Evolutionary conservation across 2,113 vertebrate genomes (phyloP).

Genomic region (Uria aalge): DNA sequence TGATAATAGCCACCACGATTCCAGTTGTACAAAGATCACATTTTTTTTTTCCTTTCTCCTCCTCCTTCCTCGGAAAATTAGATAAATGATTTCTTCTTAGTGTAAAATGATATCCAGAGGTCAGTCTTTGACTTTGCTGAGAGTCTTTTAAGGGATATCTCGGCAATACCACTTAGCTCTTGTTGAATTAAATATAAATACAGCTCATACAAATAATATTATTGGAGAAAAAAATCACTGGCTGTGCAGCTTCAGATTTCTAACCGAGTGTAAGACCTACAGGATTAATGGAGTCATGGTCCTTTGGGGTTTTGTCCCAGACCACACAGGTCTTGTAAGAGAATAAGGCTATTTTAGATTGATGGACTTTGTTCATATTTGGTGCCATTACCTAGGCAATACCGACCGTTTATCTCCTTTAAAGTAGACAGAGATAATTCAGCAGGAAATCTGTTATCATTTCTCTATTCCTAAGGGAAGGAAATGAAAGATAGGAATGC

Average conservation of each 20-base stretch:
- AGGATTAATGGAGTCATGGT: conserved; percentile 39
- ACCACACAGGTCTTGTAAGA: conserved; percentile 30
- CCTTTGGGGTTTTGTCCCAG: conserved; percentile 18
- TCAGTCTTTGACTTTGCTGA: conserved; percentile 22
- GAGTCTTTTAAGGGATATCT: background rate
- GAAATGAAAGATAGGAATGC: conserved; percentile 3
- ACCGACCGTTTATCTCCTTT: conserved; percentile 48
- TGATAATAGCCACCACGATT: background rate
- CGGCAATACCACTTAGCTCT: conserved; percentile 36
- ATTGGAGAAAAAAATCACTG: background rate
- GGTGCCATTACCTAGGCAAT: conserved; percentile 40
- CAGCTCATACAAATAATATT: conserved; percentile 57
- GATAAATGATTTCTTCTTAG: background rate
- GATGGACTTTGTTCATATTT: conserved; percentile 47
- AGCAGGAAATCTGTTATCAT: conserved; percentile 50
- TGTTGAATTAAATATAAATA: conserved; percentile 43
- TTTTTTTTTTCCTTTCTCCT: background rate
- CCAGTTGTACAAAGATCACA: background rate
- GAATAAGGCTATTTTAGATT: conserved; percentile 31
- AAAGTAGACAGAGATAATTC: conserved; percentile 51
- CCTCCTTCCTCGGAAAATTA: background rate
- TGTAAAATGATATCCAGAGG: conserved; percentile 28
- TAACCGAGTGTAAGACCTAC: background rate
- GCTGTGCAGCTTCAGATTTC: conserved; percentile 26
- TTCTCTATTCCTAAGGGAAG: conserved; percentile 42